Conservation (phyloP, 2,113 vertebrate species). For the Scalopus aquaticus region DNA sequence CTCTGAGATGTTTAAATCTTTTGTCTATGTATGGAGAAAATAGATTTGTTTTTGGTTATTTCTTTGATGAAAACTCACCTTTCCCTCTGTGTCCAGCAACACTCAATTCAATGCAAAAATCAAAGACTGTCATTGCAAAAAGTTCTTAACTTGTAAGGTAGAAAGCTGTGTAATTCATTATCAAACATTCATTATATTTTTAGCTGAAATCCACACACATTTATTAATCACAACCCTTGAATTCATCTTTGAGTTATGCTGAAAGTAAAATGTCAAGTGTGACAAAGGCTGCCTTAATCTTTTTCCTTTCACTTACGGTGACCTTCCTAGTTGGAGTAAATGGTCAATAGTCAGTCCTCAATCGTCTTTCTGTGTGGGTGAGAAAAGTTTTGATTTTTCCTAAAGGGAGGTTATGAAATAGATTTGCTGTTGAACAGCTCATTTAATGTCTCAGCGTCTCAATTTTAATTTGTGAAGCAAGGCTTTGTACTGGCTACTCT, state of each 20-base stretch:
- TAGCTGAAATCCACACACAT: neutral
- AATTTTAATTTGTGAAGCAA: neutral
- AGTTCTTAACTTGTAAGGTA: neutral
- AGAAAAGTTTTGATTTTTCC: neutral
- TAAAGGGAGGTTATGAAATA: neutral
- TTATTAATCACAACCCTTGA: neutral
- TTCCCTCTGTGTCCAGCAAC: neutral
- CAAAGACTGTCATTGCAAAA: neutral
- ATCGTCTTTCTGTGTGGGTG: neutral
- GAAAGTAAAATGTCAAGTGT: conserved; percentile 1
- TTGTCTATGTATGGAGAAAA: too few species aligned
- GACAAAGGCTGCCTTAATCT: too few species aligned
- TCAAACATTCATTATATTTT: conserved; percentile 5
- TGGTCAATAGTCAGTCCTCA: neutral
- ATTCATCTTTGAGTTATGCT: conserved; percentile 18
- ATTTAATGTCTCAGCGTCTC: neutral
- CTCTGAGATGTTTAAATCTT: too few species aligned
- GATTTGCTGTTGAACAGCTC: neutral
- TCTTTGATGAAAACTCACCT: neutral
- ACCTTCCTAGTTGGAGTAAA: neutral
- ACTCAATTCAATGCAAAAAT: neutral
- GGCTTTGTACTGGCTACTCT: neutral
- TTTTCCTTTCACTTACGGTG: neutral
- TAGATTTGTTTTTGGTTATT: conserved; percentile 30
- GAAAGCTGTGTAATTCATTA: neutral